These are phyloP conservation scores for Orthosia cruda DNA, from an alignment of 2,888 invertebrate species.

Conservation along the genomic window DNA sequence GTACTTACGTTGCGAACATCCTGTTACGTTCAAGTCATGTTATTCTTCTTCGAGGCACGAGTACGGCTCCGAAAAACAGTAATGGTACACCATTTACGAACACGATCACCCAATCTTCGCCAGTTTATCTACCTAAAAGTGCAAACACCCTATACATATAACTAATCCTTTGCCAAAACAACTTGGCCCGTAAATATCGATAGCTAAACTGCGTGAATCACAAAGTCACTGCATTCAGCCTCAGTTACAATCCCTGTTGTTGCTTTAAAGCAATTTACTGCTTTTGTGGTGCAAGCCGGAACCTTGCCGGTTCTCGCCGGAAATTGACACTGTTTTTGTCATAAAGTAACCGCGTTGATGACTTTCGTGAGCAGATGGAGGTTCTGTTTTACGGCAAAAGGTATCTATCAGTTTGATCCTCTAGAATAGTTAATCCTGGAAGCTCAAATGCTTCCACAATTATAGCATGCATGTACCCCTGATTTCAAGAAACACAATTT, in stretches of 20 bases:
- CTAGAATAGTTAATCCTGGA: conserved; percentile 46
- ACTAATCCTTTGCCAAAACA: conserved; percentile 57
- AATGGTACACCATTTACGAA: conserved; percentile 59
- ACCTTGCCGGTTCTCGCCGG: conserved; percentile 56
- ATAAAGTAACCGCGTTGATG: conserved; percentile 77
- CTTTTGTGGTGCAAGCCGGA: conserved; percentile 71
- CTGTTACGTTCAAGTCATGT: conserved; percentile 30
- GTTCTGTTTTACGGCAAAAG: conserved; percentile 62
- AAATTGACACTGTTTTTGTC: conserved; percentile 74
- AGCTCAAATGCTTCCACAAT: conserved; percentile 35
- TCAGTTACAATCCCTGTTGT: conserved; percentile 50
- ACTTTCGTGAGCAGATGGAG: conserved; percentile 70
- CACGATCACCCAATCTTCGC: conserved; percentile 45
- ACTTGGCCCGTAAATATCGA: conserved; percentile 63
- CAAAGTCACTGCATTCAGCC: conserved; percentile 48
- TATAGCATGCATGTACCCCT: conserved; percentile 2
- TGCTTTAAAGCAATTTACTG: conserved; percentile 72
- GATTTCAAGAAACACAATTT: neutral
- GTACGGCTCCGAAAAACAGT: conserved; percentile 21
- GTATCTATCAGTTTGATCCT: conserved; percentile 29
- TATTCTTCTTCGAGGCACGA: conserved; percentile 38
- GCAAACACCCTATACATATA: conserved; percentile 44
- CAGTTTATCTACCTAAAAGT: conserved; percentile 47
- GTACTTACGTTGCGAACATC: conserved; percentile 23
- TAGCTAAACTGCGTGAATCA: conserved; percentile 51